These are phyloP conservation scores for Muschampia plurimacula DNA, from an alignment of 2,888 invertebrate species.

Conservation along the genomic window DNA sequence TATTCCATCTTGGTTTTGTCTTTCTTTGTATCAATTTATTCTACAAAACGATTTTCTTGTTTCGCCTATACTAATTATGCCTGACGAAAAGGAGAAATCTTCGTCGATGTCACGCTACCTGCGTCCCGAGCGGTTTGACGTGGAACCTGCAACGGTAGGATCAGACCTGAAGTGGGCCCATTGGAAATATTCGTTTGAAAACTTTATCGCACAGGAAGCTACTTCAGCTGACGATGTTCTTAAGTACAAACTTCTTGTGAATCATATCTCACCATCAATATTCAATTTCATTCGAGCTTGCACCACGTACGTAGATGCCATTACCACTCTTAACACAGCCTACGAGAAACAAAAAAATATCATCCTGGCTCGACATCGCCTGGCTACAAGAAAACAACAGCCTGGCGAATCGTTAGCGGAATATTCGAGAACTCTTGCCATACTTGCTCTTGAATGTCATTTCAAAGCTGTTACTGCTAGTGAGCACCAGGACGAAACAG, in stretches of 20 bases:
- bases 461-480: neutral
- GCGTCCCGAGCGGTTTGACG: constrained; percentile 3
- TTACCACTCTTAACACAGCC: neutral
- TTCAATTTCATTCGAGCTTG: constrained; percentile 4
- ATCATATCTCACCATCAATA: constrained; percentile 3
- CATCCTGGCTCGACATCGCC: neutral
- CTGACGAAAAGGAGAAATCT: constrained; percentile 3
- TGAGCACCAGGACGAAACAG: neutral
- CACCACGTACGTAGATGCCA: neutral
- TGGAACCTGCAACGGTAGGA: neutral
- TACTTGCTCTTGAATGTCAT: neutral
- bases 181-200: constrained; percentile 3
- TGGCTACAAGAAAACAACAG: neutral
- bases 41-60: neutral
- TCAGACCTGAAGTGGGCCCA: constrained; percentile 3
- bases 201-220: constrained; percentile 7
- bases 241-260: constrained; percentile 4
- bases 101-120: constrained; percentile 7
- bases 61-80: neutral
- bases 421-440: neutral
- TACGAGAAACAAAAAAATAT: neutral
- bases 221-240: neutral
- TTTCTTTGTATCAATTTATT: neutral
- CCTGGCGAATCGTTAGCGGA: constrained; percentile 6
- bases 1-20: too few relatives aligned